A percentile compares a stretch with the other conserved stretches of the same genome.
Conservation (phyloP, 2,113 vertebrate genomes). For the Taxidea taxus region DNA sequence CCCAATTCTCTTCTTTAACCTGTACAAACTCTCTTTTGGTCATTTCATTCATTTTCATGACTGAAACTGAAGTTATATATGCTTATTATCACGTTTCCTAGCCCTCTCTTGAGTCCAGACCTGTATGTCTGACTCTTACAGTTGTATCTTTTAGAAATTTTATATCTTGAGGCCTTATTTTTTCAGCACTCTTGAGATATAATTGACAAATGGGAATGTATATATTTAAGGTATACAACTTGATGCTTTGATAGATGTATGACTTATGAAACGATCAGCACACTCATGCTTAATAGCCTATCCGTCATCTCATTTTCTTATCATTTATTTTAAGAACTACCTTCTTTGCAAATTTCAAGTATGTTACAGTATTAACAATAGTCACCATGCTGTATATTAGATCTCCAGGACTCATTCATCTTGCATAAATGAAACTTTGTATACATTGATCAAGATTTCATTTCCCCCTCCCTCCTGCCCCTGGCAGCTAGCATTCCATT, state of each 20-base stretch:
- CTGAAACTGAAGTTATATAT: not conserved
- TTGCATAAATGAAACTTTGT: not conserved
- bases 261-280: not conserved
- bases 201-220: not conserved
- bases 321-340: not conserved
- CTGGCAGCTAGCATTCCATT: not conserved
- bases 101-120: not conserved
- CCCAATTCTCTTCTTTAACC: not conserved
- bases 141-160: not conserved
- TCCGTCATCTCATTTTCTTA: not conserved
- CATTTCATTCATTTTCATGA: not conserved
- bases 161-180: not conserved
- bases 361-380: not conserved
- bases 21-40: not conserved
- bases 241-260: not conserved
- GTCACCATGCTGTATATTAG: not conserved
- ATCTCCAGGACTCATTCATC: not conserved
- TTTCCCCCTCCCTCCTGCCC: not conserved
- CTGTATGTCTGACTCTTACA: not conserved
- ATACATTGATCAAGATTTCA: not conserved
- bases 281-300: not conserved
- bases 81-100: not conserved
- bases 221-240: not conserved
- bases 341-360: not conserved
- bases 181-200: not conserved